A percentile compares a stretch with the other conserved stretches of the same genome.
Conservation (phyloP, 2,797 vertebrate species). For the Crossoptilon crossoptilon region DNA sequence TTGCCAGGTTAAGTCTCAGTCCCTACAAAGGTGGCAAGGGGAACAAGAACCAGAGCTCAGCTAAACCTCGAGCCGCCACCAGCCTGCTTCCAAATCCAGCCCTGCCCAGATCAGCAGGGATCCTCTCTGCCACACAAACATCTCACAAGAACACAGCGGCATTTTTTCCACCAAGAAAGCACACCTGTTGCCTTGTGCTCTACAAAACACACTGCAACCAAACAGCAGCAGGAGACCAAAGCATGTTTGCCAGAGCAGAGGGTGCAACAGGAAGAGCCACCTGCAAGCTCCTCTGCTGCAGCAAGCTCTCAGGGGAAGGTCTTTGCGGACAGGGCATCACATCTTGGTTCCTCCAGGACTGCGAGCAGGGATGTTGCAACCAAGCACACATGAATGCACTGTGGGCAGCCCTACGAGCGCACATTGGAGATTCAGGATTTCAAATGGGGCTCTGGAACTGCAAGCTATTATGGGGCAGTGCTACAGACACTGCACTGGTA, state of each 20-base stretch:
- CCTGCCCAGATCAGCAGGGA: background rate
- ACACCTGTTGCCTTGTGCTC: background rate
- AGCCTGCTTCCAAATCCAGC: background rate
- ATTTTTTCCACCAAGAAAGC: background rate
- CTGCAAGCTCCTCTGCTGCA: background rate
- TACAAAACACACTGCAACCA: background rate
- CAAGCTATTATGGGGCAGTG: fast-evolving
- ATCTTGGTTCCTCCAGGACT: fast-evolving
- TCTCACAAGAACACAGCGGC: background rate
- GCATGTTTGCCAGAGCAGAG: conserved; percentile 5
- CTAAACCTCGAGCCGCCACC: background rate
- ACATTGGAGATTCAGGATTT: fast-evolving
- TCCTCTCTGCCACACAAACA: background rate
- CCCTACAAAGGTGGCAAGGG: background rate
- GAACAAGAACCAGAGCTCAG: background rate
- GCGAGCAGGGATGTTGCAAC: background rate
- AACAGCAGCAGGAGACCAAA: conserved; percentile 15
- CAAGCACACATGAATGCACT: background rate
- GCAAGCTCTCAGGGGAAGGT: background rate
- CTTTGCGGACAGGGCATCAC: background rate
- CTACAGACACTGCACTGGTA: fast-evolving
- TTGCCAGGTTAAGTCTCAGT: background rate
- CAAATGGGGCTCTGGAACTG: background rate
- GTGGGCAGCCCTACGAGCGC: background rate
- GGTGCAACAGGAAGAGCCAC: background rate